These are phyloP conservation scores for Cyanistes caeruleus DNA, from an alignment of 2,113 vertebrate genomes.

Conservation along the genomic window DNA sequence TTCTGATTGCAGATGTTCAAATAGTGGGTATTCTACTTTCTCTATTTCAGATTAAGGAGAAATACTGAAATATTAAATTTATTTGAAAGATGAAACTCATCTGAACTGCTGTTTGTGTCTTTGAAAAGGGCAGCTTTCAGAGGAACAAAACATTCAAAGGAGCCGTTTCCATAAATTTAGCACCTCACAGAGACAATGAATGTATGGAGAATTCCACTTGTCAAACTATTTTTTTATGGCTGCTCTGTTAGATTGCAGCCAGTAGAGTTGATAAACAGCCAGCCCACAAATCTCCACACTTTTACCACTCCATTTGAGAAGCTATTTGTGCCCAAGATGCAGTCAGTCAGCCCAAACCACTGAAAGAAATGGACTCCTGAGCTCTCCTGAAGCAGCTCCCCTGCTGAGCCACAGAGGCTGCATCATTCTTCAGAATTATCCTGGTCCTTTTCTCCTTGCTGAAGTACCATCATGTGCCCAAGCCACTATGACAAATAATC, in stretches of 20 bases:
- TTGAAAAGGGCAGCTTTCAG: neutral
- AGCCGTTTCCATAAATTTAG: neutral
- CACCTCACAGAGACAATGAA: neutral
- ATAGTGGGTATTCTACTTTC: neutral
- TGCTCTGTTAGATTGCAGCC: neutral
- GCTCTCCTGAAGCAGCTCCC: neutral
- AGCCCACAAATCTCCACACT: neutral
- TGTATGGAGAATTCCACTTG: neutral
- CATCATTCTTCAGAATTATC: neutral
- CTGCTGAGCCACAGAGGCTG: neutral
- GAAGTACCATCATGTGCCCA: neutral
- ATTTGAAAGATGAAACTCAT: neutral
- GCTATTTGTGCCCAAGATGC: neutral
- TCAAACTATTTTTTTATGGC: neutral
- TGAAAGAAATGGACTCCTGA: neutral
- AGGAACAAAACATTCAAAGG: neutral
- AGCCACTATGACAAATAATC: neutral
- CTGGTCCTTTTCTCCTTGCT: neutral
- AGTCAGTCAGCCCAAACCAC: neutral
- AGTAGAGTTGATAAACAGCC: neutral
- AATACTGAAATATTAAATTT: neutral
- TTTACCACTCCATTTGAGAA: neutral
- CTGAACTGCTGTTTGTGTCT: neutral
- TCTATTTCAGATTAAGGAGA: neutral
- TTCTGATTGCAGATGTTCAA: neutral